Conservation (phyloP, 2,888 invertebrate genomes). For the Neoascia interrupta region DNA sequence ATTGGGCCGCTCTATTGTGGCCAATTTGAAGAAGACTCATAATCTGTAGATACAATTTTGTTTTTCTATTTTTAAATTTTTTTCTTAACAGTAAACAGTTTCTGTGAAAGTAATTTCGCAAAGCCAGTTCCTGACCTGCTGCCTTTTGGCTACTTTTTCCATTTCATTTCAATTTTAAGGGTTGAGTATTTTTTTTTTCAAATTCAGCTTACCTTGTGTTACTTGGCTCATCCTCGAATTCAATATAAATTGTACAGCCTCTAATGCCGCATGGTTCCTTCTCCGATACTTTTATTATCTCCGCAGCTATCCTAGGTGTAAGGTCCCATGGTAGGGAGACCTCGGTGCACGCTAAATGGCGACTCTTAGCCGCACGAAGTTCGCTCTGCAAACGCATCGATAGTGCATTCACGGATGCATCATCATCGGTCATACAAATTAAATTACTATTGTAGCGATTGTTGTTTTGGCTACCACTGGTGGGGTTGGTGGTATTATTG, state of each 20-base stretch:
- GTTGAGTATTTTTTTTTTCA: too few species aligned
- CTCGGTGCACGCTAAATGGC: constrained; percentile 90
- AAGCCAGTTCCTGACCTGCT: too few species aligned
- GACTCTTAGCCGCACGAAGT: constrained; percentile 89
- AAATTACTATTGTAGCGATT: constrained; percentile 67
- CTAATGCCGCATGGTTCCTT: constrained; percentile 94
- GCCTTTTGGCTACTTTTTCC: too few species aligned
- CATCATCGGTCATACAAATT: constrained; percentile 71
- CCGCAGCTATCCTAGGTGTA: constrained; percentile 87
- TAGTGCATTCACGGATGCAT: constrained; percentile 81
- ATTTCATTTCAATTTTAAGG: too few species aligned
- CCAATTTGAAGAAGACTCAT: constrained; percentile 56
- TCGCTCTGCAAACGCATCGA: constrained; percentile 89
- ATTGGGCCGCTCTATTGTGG: too few species aligned
- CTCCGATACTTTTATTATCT: constrained; percentile 90
- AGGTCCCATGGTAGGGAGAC: constrained; percentile 92
- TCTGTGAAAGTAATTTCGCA: too few species aligned
- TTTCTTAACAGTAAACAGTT: too few species aligned
- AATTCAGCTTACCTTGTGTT: constrained; percentile 80
- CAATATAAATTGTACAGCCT: constrained; percentile 91
- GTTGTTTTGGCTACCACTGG: constrained; percentile 67
- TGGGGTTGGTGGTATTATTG: constrained; percentile 72
- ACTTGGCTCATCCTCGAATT: constrained; percentile 86
- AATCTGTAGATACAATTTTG: constrained; percentile 43
- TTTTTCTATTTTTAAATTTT: too few species aligned